These are phyloP conservation scores for Leucophenga montana DNA, from an alignment of 2,888 invertebrate genomes.

Conservation along the genomic window DNA sequence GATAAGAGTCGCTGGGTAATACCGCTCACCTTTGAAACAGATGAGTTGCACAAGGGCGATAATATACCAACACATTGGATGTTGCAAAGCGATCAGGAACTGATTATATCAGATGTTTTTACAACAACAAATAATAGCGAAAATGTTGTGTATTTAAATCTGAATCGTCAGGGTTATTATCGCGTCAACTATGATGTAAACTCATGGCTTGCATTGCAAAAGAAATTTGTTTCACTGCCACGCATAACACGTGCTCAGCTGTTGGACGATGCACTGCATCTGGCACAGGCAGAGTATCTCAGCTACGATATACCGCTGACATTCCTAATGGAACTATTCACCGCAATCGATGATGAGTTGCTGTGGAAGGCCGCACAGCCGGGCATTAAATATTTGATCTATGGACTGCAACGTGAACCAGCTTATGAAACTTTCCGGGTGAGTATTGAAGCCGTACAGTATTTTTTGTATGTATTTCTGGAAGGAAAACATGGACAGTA, in stretches of 20 bases:
- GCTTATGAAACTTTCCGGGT: slow-evolving; percentile 78
- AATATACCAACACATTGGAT: slow-evolving; percentile 71
- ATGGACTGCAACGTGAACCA: slow-evolving; percentile 77
- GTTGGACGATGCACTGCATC: slow-evolving; percentile 79
- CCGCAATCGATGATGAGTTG: slow-evolving; percentile 75
- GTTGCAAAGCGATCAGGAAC: slow-evolving; percentile 60
- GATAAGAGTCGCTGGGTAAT: slow-evolving; percentile 70
- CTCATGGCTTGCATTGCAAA: slow-evolving; percentile 77
- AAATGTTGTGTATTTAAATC: slow-evolving; percentile 71
- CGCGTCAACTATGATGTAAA: slow-evolving; percentile 79
- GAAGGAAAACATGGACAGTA: too few relatives aligned
- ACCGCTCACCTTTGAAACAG: slow-evolving; percentile 71
- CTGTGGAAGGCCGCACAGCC: slow-evolving; percentile 77
- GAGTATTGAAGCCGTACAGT: slow-evolving; percentile 42
- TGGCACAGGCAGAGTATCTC: slow-evolving; percentile 76
- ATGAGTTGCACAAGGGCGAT: slow-evolving; percentile 62
- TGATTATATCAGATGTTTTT: slow-evolving; percentile 67
- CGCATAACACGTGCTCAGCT: slow-evolving; percentile 79
- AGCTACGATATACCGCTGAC: slow-evolving; percentile 76
- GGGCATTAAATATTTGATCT: slow-evolving; percentile 76
- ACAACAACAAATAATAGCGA: slow-evolving; percentile 57
- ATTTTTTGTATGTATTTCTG: too few relatives aligned
- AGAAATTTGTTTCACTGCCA: slow-evolving; percentile 76
- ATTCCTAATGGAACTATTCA: slow-evolving; percentile 74
- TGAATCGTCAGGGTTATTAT: slow-evolving; percentile 77